Evolutionary conservation across 2,797 vertebrate genomes (phyloP).

Genomic region (Spondyliosoma cantharus): DNA sequence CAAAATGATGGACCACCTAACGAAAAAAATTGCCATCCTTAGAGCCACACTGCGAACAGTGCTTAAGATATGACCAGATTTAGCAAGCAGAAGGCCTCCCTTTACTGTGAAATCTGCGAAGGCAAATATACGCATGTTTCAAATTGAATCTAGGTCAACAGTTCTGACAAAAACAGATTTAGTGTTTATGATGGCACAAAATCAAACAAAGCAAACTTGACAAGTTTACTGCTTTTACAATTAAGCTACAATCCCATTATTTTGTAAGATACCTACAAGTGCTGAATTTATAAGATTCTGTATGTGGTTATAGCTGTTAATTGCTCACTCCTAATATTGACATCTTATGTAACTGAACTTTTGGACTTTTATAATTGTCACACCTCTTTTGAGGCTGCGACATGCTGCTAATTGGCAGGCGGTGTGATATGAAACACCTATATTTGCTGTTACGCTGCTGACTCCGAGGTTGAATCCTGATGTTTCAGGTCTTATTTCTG

Average conservation of each 20-base stretch:
- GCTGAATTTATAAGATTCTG: not conserved
- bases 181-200: too few relatives aligned
- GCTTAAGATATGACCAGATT: not conserved
- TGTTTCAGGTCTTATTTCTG: slow-evolving; percentile 8
- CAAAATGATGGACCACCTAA: not conserved
- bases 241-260: too few relatives aligned
- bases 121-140: too few relatives aligned
- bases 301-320: not conserved
- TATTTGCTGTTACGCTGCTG: not conserved
- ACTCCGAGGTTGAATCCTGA: not conserved
- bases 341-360: not conserved
- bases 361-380: not conserved
- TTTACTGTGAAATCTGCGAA: not conserved
- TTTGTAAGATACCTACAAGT: too few relatives aligned
- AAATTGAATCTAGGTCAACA: too few relatives aligned
- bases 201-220: too few relatives aligned
- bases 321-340: not conserved
- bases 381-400: not conserved
- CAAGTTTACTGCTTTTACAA: too few relatives aligned
- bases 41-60: not conserved
- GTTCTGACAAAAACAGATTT: too few relatives aligned
- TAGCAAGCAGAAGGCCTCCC: not conserved
- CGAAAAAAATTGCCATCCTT: not conserved
- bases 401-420: slow-evolving; percentile 15
- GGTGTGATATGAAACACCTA: slow-evolving; percentile 1